phyloP scores from a whole-genome alignment of 2,797 vertebrate genomes.

The Brotula barbata region DNA sequence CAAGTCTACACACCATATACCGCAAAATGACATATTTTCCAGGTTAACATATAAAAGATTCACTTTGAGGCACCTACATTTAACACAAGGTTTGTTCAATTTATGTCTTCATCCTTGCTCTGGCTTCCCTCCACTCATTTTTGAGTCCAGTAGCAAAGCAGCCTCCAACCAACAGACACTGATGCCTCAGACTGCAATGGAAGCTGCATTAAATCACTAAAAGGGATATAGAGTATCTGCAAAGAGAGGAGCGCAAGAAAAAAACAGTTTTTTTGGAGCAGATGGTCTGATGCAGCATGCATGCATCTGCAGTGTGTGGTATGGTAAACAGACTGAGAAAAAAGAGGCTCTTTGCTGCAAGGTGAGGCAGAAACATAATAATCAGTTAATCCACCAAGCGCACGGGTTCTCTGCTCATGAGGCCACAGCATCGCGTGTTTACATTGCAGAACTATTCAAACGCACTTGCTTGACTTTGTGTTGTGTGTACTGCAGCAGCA shows the following conservation, averaged over 20 bases:
- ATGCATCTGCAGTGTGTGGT: constrained; percentile 39
- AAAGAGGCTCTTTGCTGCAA: constrained; percentile 11
- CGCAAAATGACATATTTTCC: constrained; percentile 1
- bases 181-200: constrained; percentile 26
- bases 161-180: constrained; percentile 48
- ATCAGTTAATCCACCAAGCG: constrained; percentile 21
- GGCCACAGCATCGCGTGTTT: constrained; percentile 3
- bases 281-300: constrained; percentile 47
- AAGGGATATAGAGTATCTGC: constrained; percentile 56
- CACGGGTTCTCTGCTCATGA: constrained; percentile 13
- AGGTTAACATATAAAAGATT: constrained; percentile 47
- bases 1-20: too few relatives aligned
- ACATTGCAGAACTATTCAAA: constrained; percentile 16
- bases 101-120: constrained; percentile 30
- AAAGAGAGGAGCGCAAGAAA: constrained; percentile 28
- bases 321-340: not conserved
- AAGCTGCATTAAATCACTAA: constrained; percentile 55
- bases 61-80: constrained; percentile 40
- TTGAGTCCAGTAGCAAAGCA: constrained; percentile 47
- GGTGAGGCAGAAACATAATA: constrained; percentile 4
- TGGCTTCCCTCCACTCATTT: constrained; percentile 38
- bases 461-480: not conserved
- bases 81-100: constrained; percentile 40
- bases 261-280: constrained; percentile 47
- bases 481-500: not conserved